Evolutionary conservation across 2,113 vertebrate species (phyloP).

Genomic region (Pitta sordida): DNA sequence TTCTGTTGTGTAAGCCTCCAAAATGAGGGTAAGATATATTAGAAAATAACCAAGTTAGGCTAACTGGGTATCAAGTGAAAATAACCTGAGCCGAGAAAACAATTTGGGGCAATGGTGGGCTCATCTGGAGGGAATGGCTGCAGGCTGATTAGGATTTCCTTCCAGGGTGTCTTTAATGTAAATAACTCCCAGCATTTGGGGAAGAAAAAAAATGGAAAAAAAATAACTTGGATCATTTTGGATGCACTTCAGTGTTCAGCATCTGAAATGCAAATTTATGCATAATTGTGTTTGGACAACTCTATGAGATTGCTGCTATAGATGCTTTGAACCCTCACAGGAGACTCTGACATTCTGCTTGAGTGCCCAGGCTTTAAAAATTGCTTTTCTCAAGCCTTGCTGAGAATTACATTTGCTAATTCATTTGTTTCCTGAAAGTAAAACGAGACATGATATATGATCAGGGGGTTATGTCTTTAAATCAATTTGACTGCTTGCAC

Average conservation of each 20-base stretch:
- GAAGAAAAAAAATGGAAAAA: background rate
- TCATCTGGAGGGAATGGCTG: background rate
- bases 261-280: conserved; percentile 43
- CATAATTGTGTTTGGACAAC: conserved; percentile 40
- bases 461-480: background rate
- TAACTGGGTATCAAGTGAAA: background rate
- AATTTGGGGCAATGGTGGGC: background rate
- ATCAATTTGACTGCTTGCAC: background rate
- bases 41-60: background rate
- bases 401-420: conserved; percentile 32
- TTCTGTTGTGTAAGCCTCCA: background rate
- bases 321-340: conserved; percentile 24
- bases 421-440: conserved; percentile 18
- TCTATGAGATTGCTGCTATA: background rate
- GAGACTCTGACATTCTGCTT: background rate
- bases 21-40: background rate
- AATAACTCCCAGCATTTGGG: background rate
- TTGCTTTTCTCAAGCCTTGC: conserved; percentile 14
- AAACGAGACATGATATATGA: background rate
- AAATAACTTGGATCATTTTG: background rate
- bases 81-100: background rate
- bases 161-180: conserved; percentile 11
- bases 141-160: conserved; percentile 29
- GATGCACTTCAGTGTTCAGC: conserved; percentile 8
- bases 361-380: background rate